Percentiles rank a stretch among this genome's conserved stretches.
phyloP scores from a whole-genome alignment of 2,797 vertebrate genomes.

The Rallus crepitans region DNA sequence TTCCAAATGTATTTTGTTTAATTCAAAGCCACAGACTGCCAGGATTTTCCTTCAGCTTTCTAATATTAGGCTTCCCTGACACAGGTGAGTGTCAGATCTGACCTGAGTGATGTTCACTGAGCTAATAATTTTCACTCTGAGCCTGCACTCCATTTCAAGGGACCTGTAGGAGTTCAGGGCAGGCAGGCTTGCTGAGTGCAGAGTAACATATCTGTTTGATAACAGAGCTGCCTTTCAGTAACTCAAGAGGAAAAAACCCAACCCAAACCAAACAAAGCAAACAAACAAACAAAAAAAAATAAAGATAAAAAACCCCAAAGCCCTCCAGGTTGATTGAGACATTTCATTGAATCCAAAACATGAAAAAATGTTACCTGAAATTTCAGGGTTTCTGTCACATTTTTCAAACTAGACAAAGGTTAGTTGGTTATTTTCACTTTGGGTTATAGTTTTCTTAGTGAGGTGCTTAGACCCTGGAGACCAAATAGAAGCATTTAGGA shows the following conservation, averaged over 20 bases:
- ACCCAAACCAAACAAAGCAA: no score
- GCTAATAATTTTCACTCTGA: slow-evolving; percentile 33
- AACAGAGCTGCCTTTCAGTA: slow-evolving; percentile 18
- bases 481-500: neutral
- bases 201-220: slow-evolving; percentile 34
- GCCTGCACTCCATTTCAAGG: neutral
- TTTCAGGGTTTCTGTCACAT: neutral
- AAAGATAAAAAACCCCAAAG: neutral
- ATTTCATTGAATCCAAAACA: neutral
- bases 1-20: slow-evolving; percentile 23
- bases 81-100: slow-evolving; percentile 38
- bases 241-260: neutral
- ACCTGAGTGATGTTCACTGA: slow-evolving; percentile 33
- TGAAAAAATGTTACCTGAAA: neutral
- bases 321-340: neutral
- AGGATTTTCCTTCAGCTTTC: slow-evolving; percentile 4
- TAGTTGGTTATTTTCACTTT: neutral
- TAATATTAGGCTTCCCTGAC: neutral
- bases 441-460: neutral
- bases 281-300: no score
- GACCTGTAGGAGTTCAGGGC: slow-evolving; percentile 28
- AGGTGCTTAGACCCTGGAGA: neutral
- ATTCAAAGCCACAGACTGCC: slow-evolving; percentile 5
- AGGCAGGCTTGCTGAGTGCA: neutral
- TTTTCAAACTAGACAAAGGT: neutral